Base-by-base conservation (phyloP, 2,888 invertebrate genomes). In the Pollenia angustigena region DNA sequence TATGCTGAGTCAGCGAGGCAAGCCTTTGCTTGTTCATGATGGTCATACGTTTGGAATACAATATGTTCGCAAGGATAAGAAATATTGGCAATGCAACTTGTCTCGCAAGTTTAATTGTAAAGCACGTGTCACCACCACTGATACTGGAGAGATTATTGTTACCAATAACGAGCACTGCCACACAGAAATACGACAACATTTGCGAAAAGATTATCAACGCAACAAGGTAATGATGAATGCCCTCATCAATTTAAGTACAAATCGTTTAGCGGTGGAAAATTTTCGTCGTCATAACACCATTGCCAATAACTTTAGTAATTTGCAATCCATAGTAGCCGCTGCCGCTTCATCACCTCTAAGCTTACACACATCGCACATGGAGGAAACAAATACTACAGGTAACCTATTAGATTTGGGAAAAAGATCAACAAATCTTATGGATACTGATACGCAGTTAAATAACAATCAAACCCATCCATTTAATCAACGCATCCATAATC, bases 91-190 rank as follows among this genome's bases (percentile, higher is more conserved):
- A 86, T 93, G 93, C 87, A 93, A 93, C 90, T 90, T 93, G 72
- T 93, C 93, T 46, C 92, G 93, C 16, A 93, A 93, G 87, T 93
- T 93, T 82, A 93, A 92, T 79, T 94, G 94, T 88, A 94, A 93
- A 85, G 94, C 94, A 1, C 92, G 94, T 4, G 94, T 94, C 11
- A 93, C 92, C 9, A 93, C 93, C 42, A 93, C 93, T 12, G 92
- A 92, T 32, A 92, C 92, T 1, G 92, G 92, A 14, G 91, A 91
- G 78, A 93, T 94, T 12, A 92, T 93, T 56, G 93, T 93, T 1
- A 91, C 93, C 4, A 94, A 93, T 85, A 92, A 94, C 69, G 92
- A 94, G 69, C 95, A 94, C 83, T 93, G 92, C 64, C 95, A 94
- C 87, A 92, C 93, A 7, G 93, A 93, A 88, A 93, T 93, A 68